Percentiles rank a stretch among this genome's conserved stretches.
Conservation (phyloP, 2,888 invertebrate species). For the Prionchulus punctatus region DNA sequence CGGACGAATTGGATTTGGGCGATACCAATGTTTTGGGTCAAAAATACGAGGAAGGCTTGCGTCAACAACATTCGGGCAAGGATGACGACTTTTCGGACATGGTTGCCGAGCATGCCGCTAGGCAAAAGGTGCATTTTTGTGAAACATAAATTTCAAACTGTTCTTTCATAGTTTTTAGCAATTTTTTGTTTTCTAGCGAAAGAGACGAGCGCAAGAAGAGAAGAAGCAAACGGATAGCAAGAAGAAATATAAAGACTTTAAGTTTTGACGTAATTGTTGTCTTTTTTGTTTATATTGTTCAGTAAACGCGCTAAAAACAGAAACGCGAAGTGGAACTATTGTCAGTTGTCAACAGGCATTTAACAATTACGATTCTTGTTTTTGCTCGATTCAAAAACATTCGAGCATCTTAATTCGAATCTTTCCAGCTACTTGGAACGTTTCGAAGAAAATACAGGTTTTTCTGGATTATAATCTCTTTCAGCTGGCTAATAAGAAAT, state of each 20-base stretch:
- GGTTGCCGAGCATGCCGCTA: conserved; percentile 91
- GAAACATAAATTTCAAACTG: background rate
- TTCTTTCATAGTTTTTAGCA: background rate
- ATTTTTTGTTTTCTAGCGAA: conserved; percentile 21
- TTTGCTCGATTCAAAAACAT: too few species aligned
- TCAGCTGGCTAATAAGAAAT: too few species aligned
- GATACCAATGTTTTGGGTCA: conserved; percentile 81
- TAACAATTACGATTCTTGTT: too few species aligned
- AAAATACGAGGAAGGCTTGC: conserved; percentile 86
- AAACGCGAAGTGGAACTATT: too few species aligned
- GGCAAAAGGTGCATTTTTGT: conserved; percentile 57
- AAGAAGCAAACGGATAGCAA: conserved; percentile 17
- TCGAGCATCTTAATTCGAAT: too few species aligned
- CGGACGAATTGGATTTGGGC: conserved; percentile 80
- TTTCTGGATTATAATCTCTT: too few species aligned
- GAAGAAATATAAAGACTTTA: conserved; percentile 32
- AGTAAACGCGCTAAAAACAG: too few species aligned
- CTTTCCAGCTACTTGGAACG: too few species aligned
- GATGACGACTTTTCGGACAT: conserved; percentile 94
- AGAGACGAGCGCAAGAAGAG: conserved; percentile 26
- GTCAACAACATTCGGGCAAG: conserved; percentile 57
- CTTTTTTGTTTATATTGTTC: too few species aligned
- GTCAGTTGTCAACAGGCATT: too few species aligned
- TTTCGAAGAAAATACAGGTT: too few species aligned
- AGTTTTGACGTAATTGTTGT: conserved; percentile 53